Percentiles rank a stretch among this genome's conserved stretches.
These are phyloP conservation scores for Proales similis DNA, from an alignment of 1,140 invertebrate species.

Conservation along the genomic window DNA sequence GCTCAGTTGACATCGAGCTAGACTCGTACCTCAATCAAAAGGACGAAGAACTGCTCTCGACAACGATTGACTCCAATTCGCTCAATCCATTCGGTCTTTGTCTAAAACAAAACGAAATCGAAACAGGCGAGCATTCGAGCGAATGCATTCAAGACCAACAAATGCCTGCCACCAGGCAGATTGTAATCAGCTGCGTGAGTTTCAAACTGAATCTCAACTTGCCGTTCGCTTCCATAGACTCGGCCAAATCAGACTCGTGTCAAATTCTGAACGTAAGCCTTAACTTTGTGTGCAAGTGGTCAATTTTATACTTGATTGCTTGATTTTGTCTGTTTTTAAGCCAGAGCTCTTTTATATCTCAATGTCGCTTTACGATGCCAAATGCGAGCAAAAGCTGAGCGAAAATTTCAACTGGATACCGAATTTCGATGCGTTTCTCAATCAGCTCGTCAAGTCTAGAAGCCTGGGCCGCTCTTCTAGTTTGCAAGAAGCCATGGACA, in stretches of 20 bases:
- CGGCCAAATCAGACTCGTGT: too few species aligned
- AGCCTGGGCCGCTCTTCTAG: background rate
- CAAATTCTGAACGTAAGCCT: background rate
- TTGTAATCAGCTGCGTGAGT: slow-evolving; percentile 3
- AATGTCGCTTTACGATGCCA: slow-evolving; percentile 2
- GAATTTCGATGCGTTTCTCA: slow-evolving; percentile 6
- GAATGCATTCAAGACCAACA: too few species aligned
- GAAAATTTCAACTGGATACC: slow-evolving; percentile 36
- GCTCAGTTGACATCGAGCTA: background rate
- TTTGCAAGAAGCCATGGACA: too few species aligned
- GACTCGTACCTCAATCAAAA: slow-evolving; percentile 20
- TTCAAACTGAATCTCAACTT: slow-evolving; percentile 25
- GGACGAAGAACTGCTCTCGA: slow-evolving; percentile 5
- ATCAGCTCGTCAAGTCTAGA: background rate
- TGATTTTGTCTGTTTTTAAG: background rate
- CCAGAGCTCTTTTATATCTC: slow-evolving; percentile 22
- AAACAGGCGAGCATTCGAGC: too few species aligned
- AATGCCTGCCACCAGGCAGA: too few species aligned
- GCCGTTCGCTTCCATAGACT: background rate
- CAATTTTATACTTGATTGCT: background rate
- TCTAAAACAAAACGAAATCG: too few species aligned
- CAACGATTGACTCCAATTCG: background rate
- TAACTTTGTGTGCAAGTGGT: background rate
- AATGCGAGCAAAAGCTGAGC: slow-evolving; percentile 32
- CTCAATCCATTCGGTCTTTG: slow-evolving; percentile 20